Base-by-base conservation (phyloP, 2,888 invertebrate genomes). In the Lasius platythorax region DNA sequence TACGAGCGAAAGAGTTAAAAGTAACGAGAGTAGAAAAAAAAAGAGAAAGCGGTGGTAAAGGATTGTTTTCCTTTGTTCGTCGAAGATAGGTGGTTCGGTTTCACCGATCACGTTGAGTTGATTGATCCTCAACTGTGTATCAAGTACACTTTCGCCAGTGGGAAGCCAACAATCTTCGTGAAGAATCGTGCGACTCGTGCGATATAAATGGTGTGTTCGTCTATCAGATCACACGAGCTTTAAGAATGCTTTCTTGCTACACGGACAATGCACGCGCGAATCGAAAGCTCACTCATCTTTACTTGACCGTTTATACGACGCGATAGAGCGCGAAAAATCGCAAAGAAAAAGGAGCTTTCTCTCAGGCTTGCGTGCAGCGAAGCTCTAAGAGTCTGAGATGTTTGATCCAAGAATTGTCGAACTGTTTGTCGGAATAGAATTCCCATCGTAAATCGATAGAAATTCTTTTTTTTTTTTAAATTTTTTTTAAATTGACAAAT, bases 221-320 rank as follows among this genome's bases (percentile, higher is more conserved):
- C 75, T 61, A 12, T 30, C 43, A 74, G 30, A 64, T 75, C 75
- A 64, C 40, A 28, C 3, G 3, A 43, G 43, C 33, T 75, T 75
- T 43, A 63, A 63, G 46, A 64, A 75, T 63, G 33, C 46, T 64
- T 50, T 33, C n/a, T 46, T 33, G 63, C 8, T 23, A 15, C n/a
- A 15, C 64, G n/a, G 30, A 75, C 46, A 75, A 50, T 64, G 75
- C n/a, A 73, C 40, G 50, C 23, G n/a, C 53, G 63, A n/a, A 75
- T 64, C 43, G 33, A 18, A 37, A 64, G 64, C 64, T n/a, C 64
- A 64, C 64, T 23, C 46, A 6, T 75, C 33, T 46, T 73, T 18
- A 28, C 58, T 46, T 33, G 63, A 46, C 33, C 46, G 33, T 63
- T 75, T 75, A 46, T 75, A 46, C 33, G 33, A 64, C 15, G 33